Base-by-base conservation (phyloP, 2,113 vertebrate species). In the Brachyhypopomus occidentalis region DNA sequence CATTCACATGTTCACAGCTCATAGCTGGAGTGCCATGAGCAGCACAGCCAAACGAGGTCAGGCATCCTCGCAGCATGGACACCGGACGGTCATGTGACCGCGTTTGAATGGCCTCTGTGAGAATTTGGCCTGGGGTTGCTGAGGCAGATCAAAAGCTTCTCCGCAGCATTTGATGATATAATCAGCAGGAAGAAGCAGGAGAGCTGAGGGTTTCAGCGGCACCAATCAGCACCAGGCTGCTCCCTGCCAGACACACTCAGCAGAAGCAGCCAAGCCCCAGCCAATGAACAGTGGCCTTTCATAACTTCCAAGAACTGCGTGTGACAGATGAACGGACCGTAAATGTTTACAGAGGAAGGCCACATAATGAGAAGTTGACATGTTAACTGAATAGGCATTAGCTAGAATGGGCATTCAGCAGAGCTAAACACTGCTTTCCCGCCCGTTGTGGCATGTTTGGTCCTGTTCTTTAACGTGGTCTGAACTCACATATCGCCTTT, bases 161-260 rank as follows among this genome's bases (percentile, higher is more conserved):
- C 60, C 71, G 52, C 59, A 23, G 63, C 7, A 41, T 77, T 79
- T 45, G 19, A 84, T 64, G 79, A 41, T 80, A 0, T 19, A 36
- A 71, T 69, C 48, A 82, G 25, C 72, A 7, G 11, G 72, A 71
- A 38, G 59, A 64, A 78, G 55, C 67, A 79, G 30, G 38, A 72
- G 48, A 48, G 45, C 60, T 75, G 62, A 75, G 8, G 20, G 62
- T 81, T 60, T 22, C 73, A 38, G 17, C 2, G 20, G 30, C 20
- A 23, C 52, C 38, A 25, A 58, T 81, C 63, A 30, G 63, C 6
- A 55, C 56, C 41, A 66, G n/a, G 25, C 71, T 41, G 62, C 62
- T 66, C 60, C 41, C 48, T n/a, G 48, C 16, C 16, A 69, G 34
- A 69, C 30, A 11, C 45, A 14, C n/a, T 58, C 30, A 25, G 22